phyloP scores from a whole-genome alignment of 2,797 vertebrate species.

The Chelon labrosus region DNA sequence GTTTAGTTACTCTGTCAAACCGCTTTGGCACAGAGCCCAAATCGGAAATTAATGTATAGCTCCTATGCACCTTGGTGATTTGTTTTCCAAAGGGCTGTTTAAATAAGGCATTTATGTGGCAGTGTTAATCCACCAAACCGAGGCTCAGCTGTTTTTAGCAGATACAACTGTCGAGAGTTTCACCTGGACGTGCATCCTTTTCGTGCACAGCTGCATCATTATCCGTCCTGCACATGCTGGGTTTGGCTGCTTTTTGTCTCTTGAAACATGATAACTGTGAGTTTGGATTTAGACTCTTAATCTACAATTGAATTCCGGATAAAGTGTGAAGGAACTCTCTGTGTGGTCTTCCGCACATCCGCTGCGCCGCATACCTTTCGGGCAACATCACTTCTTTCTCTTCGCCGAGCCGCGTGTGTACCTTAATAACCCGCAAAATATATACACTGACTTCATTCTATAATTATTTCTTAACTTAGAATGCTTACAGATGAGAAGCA shows the following conservation, averaged over 20 bases:
- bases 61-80: conserved; percentile 68
- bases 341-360: conserved; percentile 40
- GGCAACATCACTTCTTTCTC: conserved; percentile 27
- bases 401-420: conserved; percentile 22
- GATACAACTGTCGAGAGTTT: conserved; percentile 54
- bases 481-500: conserved; percentile 59
- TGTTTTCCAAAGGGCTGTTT: conserved; percentile 59
- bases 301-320: conserved; percentile 19
- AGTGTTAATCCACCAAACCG: conserved; percentile 52
- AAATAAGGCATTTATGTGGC: conserved; percentile 60
- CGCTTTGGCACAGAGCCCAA: conserved; percentile 62
- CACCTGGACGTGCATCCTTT: conserved; percentile 32
- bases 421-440: conserved; percentile 39
- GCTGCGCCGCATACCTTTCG: conserved; percentile 1
- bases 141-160: conserved; percentile 55
- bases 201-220: conserved; percentile 35
- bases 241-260: conserved; percentile 40
- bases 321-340: conserved; percentile 29
- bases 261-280: conserved; percentile 59
- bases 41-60: conserved; percentile 72
- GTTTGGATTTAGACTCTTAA: conserved; percentile 36
- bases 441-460: conserved; percentile 54
- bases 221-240: background rate
- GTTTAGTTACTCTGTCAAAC: conserved; percentile 78
- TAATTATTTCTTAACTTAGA: conserved; percentile 45